Percentiles rank a stretch among this genome's conserved stretches.
These are phyloP conservation scores for Troides aeacus DNA, from an alignment of 2,888 invertebrate genomes.

Conservation along the genomic window DNA sequence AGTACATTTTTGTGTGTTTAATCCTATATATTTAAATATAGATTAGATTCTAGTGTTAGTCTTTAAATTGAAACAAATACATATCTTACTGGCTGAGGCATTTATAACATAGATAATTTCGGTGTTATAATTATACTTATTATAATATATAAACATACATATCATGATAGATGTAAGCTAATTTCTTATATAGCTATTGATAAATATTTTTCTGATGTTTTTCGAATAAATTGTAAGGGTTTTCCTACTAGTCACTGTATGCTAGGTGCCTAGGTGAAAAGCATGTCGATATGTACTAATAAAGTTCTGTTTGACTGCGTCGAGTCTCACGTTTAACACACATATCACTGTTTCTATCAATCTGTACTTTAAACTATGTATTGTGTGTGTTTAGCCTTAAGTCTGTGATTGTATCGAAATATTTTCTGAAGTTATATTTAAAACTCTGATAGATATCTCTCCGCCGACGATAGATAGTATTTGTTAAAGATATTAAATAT, in stretches of 20 bases:
- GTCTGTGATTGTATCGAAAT: slow-evolving; percentile 52
- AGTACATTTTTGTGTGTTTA: slow-evolving; percentile 58
- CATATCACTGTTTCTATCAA: slow-evolving; percentile 41
- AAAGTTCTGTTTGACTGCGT: slow-evolving; percentile 26
- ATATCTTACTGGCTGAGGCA: slow-evolving; percentile 80
- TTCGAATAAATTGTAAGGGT: slow-evolving; percentile 32
- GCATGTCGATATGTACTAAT: slow-evolving; percentile 54
- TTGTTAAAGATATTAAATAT: slow-evolving; percentile 72
- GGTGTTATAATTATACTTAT: slow-evolving; percentile 52
- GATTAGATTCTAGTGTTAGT: slow-evolving; percentile 57
- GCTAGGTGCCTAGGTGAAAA: slow-evolving; percentile 66
- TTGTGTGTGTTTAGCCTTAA: slow-evolving; percentile 48
- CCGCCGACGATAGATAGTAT: slow-evolving; percentile 48
- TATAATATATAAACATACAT: slow-evolving; percentile 31
- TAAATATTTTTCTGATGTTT: slow-evolving; percentile 38
- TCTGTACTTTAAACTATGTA: slow-evolving; percentile 34
- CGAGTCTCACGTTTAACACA: slow-evolving; percentile 31
- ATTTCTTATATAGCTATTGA: slow-evolving; percentile 41
- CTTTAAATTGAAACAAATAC: slow-evolving; percentile 73
- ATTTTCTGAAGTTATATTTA: slow-evolving; percentile 61
- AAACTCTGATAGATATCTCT: slow-evolving; percentile 55
- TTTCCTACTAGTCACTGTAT: slow-evolving; percentile 39
- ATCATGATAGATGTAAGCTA: slow-evolving; percentile 40
- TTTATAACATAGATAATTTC: slow-evolving; percentile 64
- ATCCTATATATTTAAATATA: slow-evolving; percentile 57